These are phyloP conservation scores for Gnathonemus echidnorhynchus DNA, from an alignment of 2,113 vertebrate genomes.

Conservation along the genomic window DNA sequence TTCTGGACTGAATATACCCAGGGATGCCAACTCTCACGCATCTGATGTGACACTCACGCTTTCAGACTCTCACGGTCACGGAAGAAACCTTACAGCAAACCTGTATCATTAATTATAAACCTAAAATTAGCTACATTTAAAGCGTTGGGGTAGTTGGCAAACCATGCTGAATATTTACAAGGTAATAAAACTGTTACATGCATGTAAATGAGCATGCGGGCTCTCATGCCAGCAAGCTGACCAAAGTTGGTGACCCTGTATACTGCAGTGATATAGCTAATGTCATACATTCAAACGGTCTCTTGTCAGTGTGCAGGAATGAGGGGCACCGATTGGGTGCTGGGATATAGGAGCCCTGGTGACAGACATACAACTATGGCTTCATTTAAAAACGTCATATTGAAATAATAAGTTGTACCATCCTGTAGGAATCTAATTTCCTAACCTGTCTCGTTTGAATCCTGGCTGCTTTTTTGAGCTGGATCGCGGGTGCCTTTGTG, in stretches of 20 bases:
- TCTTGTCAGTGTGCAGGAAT: neutral
- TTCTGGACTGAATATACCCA: neutral
- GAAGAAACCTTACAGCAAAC: too few species aligned
- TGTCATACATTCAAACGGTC: neutral
- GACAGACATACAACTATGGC: neutral
- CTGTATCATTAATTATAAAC: too few species aligned
- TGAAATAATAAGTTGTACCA: neutral
- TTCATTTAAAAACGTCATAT: neutral
- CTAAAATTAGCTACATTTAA: too few species aligned
- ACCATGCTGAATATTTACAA: too few species aligned
- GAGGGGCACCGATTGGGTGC: neutral
- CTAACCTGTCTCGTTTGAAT: neutral
- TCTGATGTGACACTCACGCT: too few species aligned
- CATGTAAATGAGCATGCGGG: too few species aligned
- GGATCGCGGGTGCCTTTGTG: neutral
- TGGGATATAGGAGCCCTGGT: neutral
- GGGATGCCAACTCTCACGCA: too few species aligned
- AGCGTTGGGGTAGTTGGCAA: too few species aligned
- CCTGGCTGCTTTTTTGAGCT: neutral
- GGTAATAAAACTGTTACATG: too few species aligned
- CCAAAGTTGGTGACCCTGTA: too few species aligned
- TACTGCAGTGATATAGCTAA: neutral
- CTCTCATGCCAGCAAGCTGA: too few species aligned
- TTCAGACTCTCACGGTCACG: too few species aligned
- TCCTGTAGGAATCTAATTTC: neutral